These are phyloP conservation scores for Trissonchulus latispiculum DNA, from an alignment of 2,888 invertebrate genomes.

Conservation along the genomic window DNA sequence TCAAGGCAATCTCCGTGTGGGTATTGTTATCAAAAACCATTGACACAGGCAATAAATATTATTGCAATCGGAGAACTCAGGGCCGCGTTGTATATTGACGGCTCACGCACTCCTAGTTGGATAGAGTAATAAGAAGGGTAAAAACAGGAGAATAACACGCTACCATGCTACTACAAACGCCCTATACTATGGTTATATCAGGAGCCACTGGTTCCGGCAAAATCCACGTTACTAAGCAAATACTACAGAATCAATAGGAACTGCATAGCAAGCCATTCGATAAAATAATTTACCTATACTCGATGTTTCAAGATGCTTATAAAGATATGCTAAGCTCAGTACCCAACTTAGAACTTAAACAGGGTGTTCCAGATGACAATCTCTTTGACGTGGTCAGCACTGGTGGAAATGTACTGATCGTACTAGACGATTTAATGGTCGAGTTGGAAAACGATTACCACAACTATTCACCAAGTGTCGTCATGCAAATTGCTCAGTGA, in stretches of 20 bases:
- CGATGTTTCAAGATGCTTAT: constrained; percentile 11
- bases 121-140: not conserved
- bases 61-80: not conserved
- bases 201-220: not conserved
- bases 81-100: not conserved
- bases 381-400: not conserved
- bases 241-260: not conserved
- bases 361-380: constrained; percentile 17
- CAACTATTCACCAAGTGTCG: not conserved
- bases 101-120: not conserved
- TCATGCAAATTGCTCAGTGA: not conserved
- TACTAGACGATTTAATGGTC: constrained; percentile 11
- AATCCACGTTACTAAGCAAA: not conserved
- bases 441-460: not conserved
- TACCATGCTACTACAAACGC: not conserved
- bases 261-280: not conserved
- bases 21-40: not conserved
- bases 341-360: constrained; percentile 8
- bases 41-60: not conserved
- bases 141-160: too few species aligned
- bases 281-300: constrained; percentile 7
- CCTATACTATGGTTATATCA: not conserved
- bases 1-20: not conserved
- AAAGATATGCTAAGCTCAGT: not conserved
- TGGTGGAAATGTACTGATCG: not conserved